Conservation (phyloP, 2,113 vertebrate genomes). For the Prolemur simus region DNA sequence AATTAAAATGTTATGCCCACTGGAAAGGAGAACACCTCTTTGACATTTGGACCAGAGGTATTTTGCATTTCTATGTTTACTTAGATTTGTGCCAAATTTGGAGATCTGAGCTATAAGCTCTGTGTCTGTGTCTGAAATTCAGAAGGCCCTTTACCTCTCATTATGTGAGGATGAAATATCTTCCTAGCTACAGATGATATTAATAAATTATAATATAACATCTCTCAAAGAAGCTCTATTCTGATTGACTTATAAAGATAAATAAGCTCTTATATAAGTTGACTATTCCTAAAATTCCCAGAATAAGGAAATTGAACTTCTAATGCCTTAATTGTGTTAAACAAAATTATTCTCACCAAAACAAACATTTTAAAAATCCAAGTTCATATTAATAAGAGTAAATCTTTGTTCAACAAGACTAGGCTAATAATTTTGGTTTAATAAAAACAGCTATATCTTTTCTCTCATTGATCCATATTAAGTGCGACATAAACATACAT, state of each 20-base stretch:
- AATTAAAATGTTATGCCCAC: neutral
- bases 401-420: neutral
- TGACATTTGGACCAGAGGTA: neutral
- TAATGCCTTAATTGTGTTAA: slow-evolving; percentile 3
- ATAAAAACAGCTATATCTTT: neutral
- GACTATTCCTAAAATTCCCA: neutral
- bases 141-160: neutral
- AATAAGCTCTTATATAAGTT: neutral
- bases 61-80: neutral
- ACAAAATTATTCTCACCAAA: neutral
- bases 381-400: neutral
- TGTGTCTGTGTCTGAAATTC: neutral
- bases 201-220: neutral
- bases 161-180: neutral
- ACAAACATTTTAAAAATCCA: neutral
- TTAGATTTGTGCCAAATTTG: neutral
- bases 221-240: neutral
- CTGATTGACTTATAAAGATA: neutral
- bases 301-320: neutral
- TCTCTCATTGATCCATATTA: neutral
- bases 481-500: neutral
- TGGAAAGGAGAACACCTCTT: neutral
- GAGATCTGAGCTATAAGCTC: neutral
- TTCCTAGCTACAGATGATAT: neutral
- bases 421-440: neutral